These are phyloP conservation scores for Siphamia tubifer DNA, from an alignment of 2,113 vertebrate species.

Conservation along the genomic window DNA sequence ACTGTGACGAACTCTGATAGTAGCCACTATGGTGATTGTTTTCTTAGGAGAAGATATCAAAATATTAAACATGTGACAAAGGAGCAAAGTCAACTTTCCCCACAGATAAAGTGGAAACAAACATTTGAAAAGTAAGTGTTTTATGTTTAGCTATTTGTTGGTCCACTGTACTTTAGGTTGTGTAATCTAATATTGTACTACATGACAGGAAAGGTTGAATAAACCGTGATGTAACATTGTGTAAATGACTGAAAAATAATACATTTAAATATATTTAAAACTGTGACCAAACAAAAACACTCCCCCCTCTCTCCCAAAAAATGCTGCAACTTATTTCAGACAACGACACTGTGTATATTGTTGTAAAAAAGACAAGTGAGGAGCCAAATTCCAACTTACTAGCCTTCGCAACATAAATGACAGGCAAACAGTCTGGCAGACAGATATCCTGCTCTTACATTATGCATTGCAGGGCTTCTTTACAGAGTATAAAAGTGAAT, in stretches of 20 bases:
- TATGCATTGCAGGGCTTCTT: slow-evolving; percentile 62
- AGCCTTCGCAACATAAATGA: slow-evolving; percentile 46
- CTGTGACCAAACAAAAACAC: not conserved
- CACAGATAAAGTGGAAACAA: no score
- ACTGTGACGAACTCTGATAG: no score
- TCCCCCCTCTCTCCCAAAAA: not conserved
- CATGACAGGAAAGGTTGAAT: not conserved
- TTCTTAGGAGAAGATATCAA: no score
- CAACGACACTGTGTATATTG: not conserved
- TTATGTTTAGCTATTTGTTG: not conserved
- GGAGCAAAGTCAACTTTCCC: no score
- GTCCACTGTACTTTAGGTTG: not conserved
- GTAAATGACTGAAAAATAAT: not conserved
- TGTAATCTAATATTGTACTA: not conserved
- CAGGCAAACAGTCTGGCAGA: slow-evolving; percentile 45
- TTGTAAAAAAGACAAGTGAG: not conserved
- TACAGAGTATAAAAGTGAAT: slow-evolving; percentile 52
- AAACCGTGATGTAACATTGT: not conserved
- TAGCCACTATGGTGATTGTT: no score
- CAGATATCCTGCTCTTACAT: slow-evolving; percentile 65
- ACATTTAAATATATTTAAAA: no score
- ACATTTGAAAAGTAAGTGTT: no score
- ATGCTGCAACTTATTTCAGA: not conserved
- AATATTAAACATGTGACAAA: no score
- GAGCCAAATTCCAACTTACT: slow-evolving; percentile 6